phyloP scores from a whole-genome alignment of 2,113 vertebrate species.

The Herpailurus yagouaroundi region DNA sequence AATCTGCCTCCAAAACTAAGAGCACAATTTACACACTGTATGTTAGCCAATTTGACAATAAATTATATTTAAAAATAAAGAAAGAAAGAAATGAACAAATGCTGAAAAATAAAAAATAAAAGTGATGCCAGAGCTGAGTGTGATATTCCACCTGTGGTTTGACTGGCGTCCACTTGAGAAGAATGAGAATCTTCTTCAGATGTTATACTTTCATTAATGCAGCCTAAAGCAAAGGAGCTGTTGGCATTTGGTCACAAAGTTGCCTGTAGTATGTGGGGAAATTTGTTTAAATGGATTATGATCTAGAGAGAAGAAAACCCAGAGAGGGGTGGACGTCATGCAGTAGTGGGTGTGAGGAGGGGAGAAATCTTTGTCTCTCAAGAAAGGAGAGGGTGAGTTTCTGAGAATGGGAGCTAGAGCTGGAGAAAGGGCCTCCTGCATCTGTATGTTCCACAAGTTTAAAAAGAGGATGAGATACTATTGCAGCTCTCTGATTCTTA shows the following conservation, averaged over 20 bases:
- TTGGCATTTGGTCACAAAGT: neutral
- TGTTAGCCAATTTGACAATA: too few species aligned
- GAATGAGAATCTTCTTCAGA: neutral
- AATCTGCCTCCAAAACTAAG: too few species aligned
- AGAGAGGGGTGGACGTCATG: neutral
- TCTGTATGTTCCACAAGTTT: neutral
- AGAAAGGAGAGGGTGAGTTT: neutral
- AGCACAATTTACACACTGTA: too few species aligned
- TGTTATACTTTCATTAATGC: neutral
- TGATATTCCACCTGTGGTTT: neutral
- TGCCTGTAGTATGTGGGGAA: neutral
- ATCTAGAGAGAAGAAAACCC: neutral
- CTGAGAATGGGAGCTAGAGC: neutral
- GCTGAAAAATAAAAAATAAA: neutral
- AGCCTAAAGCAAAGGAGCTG: neutral
- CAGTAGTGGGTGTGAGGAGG: neutral
- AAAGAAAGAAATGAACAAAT: too few species aligned
- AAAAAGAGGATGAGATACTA: neutral
- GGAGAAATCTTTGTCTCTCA: neutral
- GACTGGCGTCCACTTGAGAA: neutral
- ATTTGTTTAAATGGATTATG: neutral
- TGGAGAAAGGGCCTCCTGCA: neutral
- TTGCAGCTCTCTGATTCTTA: slow-evolving; percentile 5
- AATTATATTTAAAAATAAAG: too few species aligned
- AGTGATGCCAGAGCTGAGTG: neutral